Evolutionary conservation across 2,888 invertebrate genomes (phyloP), one percentile per base, ranked within the genome.

Genomic region (Xanthia togata): DNA sequence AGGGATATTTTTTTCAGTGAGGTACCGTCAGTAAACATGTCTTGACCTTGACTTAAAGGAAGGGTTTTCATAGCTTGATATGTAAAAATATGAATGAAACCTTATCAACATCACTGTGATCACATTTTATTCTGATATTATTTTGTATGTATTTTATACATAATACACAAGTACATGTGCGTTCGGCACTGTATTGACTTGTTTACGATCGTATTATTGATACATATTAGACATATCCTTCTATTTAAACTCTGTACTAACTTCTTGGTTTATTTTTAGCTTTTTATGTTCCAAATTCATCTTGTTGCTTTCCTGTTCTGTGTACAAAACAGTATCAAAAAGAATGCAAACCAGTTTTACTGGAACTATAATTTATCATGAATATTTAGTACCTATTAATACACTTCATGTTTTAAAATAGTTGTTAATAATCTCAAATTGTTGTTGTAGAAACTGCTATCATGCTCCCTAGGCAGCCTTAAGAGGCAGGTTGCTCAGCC

Each of bases 1-100:
- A 96, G 96, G 92, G 97, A 98, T 95, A 93, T 93, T 89, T 98
- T 98, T 96, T 98, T 98, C 95, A 97, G 97, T 91, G 97, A 97
- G 97, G 98, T 98, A 97, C 90, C 87, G 89, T 95, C 93, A 91
- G 93, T 95, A 95, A 94, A 95, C 94, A 94, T 93, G 91, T 94
- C 90, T 93, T 93, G 95, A 95, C 95, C 95, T 96, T 96, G 96
- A 95, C 90, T 92, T 90, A 83, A 82, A 89, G 84, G 89, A 89
- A 92, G 90, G 90, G 89, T 91, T 90, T 89, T 88, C 85, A 87
- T 89, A 82, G 75, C 79, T 77, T 81, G 72, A 82, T 85, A 74
- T 70, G 75, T 67, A 75, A 71, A 79, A 78, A 72, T 72, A 84
- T 86, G 72, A 80, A 83, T 83, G 72, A 79, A 82, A 86, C 78